A percentile compares a stretch with the other conserved stretches of the same genome.
phyloP scores from a whole-genome alignment of 2,888 invertebrate genomes.

The Linhomoeus sp. region DNA sequence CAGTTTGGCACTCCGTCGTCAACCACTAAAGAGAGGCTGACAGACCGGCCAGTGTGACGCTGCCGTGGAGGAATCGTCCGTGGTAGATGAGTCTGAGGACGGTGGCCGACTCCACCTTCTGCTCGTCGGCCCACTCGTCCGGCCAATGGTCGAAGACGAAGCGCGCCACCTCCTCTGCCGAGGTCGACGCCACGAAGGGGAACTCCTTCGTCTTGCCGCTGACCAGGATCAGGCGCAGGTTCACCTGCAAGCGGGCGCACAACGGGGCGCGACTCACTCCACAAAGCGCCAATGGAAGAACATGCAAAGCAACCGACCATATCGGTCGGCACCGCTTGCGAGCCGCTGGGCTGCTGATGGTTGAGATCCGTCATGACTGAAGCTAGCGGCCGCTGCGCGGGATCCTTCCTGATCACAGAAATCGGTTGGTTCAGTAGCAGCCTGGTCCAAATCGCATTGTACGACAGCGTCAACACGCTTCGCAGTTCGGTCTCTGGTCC shows the following conservation, averaged over 20 bases:
- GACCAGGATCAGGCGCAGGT: constrained; percentile 88
- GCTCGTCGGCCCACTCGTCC: constrained; percentile 74
- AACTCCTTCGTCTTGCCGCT: constrained; percentile 99
- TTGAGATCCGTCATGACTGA: background rate
- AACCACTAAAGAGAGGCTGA: background rate
- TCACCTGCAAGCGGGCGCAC: constrained; percentile 93
- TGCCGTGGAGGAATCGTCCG: constrained; percentile 96
- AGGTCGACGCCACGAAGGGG: constrained; percentile 84
- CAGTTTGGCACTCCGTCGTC: background rate
- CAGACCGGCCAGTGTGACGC: constrained; percentile 67
- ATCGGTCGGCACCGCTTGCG: too few species aligned
- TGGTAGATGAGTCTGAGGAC: constrained; percentile 97
- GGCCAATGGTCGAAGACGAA: constrained; percentile 99
- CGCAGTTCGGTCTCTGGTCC: too few species aligned
- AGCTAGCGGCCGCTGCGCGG: too few species aligned
- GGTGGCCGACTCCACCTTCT: constrained; percentile 58
- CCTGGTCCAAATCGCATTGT: too few species aligned
- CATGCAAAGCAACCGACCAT: too few species aligned
- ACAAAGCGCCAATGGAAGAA: too few species aligned
- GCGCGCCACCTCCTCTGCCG: constrained; percentile 94
- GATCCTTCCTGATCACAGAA: too few species aligned
- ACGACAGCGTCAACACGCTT: too few species aligned
- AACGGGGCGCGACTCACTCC: too few species aligned
- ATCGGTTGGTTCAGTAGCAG: too few species aligned
- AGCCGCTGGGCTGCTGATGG: background rate